Evolutionary conservation across 2,797 vertebrate species (phyloP).

Genomic region (Mus caroli): DNA sequence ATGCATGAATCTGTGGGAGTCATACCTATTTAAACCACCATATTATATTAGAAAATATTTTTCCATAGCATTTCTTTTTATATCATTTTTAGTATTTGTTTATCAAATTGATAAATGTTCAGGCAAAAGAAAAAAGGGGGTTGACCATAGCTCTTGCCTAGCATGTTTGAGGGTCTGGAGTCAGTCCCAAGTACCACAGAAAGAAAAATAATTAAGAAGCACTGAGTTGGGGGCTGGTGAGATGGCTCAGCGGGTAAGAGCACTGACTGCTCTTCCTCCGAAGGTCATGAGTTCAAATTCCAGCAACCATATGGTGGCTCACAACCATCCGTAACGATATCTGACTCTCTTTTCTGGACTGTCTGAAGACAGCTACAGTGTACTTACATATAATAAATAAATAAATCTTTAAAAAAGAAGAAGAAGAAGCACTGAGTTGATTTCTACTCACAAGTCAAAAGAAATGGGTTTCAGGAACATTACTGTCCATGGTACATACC

Average conservation of each 20-base stretch:
- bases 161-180: neutral
- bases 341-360: no score
- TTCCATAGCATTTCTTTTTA: neutral
- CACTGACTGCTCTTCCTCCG: no score
- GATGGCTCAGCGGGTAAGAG: no score
- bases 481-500: neutral
- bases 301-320: no score
- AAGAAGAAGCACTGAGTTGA: neutral
- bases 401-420: no score
- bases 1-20: no score
- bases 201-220: neutral
- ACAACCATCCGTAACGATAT: no score
- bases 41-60: neutral
- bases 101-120: neutral
- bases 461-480: conserved; percentile 19
- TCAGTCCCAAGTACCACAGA: neutral
- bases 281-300: no score
- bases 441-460: conserved; percentile 17
- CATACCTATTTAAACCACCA: neutral
- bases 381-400: no score
- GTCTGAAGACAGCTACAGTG: no score
- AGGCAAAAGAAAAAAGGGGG: neutral
- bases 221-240: no score
- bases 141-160: neutral
- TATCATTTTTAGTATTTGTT: neutral